These are phyloP conservation scores for Cosmorhoe ocellata DNA, from an alignment of 2,888 invertebrate genomes.

Conservation along the genomic window DNA sequence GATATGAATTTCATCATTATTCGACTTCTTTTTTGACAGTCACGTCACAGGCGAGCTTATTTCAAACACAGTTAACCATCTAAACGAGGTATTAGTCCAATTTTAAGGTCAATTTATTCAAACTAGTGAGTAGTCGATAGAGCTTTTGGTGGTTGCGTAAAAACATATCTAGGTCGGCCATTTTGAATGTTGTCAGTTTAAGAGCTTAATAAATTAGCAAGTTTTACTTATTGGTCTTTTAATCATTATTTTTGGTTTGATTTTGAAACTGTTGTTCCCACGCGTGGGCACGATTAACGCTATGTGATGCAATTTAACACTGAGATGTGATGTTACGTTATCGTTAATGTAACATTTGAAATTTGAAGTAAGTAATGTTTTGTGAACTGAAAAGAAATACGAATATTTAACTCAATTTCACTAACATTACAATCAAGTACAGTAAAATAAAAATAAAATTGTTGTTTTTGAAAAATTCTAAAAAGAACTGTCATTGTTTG, in stretches of 20 bases:
- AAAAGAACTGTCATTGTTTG: no score
- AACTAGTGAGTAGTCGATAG: conserved; percentile 2
- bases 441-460: no score
- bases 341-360: neutral
- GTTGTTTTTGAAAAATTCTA: no score
- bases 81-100: neutral
- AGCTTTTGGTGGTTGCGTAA: conserved; percentile 26
- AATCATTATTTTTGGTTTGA: conserved; percentile 16
- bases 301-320: conserved; percentile 5
- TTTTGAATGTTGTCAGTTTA: conserved; percentile 18
- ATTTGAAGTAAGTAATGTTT: no score
- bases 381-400: no score
- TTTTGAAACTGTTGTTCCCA: conserved; percentile 16
- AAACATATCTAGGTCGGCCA: conserved; percentile 28
- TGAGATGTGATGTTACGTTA: neutral
- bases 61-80: no score
- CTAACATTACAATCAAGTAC: no score
- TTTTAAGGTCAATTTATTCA: conserved; percentile 5
- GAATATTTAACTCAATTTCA: no score
- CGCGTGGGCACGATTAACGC: conserved; percentile 1
- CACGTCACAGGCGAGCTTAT: no score
- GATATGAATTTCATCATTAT: no score
- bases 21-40: no score
- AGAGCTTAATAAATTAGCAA: conserved; percentile 16
- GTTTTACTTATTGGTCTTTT: conserved; percentile 1